Conservation (phyloP, 2,888 invertebrate species). For the Loripinus fragilis region DNA sequence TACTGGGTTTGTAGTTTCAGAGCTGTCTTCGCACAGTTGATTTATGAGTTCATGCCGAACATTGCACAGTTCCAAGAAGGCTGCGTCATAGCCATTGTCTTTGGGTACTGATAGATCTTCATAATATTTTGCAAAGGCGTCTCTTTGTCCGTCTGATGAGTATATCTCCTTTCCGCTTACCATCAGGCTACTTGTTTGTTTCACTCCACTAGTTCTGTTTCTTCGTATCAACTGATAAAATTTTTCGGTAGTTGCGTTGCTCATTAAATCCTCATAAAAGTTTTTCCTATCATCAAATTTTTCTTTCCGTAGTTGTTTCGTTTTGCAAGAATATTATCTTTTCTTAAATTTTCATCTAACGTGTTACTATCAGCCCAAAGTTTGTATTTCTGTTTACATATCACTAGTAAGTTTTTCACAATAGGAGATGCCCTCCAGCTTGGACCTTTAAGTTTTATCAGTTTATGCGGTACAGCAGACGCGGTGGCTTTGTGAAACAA, state of each 20-base stretch:
- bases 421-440: slow-evolving; percentile 12
- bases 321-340: background rate
- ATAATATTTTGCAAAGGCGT: background rate
- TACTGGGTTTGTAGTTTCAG: background rate
- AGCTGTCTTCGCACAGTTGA: slow-evolving; percentile 5
- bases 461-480: background rate
- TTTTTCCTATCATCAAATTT: background rate
- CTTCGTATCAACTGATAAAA: slow-evolving; percentile 2
- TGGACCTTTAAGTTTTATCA: slow-evolving; percentile 14
- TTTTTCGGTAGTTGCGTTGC: background rate
- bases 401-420: background rate
- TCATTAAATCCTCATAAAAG: slow-evolving; percentile 12
- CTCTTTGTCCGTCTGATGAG: background rate
- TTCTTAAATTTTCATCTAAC: background rate
- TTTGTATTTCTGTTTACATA: slow-evolving; percentile 6
- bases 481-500: background rate
- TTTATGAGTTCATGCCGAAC: background rate
- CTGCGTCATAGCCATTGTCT: slow-evolving; percentile 1
- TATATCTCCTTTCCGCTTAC: background rate
- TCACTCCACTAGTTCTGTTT: background rate
- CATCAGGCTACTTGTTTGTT: background rate
- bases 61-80: background rate
- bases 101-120: slow-evolving; percentile 14
- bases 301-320: background rate
- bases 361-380: background rate